Evolutionary conservation across 2,888 invertebrate genomes (phyloP), one percentile per base, ranked within the genome.

Genomic region (Lithophane leautieri): DNA sequence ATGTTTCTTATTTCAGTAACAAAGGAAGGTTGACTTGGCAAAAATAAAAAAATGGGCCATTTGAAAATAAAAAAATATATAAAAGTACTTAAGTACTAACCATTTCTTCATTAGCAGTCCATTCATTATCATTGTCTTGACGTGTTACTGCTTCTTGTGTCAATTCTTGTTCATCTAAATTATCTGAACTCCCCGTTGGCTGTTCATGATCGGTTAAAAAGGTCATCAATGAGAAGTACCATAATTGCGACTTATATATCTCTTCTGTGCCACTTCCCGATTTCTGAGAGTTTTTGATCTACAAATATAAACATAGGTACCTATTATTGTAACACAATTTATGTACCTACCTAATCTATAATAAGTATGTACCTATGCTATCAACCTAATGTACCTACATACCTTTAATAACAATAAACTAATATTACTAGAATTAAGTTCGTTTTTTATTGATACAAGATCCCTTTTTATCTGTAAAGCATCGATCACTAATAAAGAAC

Each of bases 181-280:
- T 65, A 65, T 65, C 65, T 47, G 47, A 65, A 65, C 65, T 65
- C 47, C 65, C 60, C 50, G 75, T 75, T 70, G 65, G 75, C 70
- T 70, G 70, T 58, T 75, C 70, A 66, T 75, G 75, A 58, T 75
- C 75, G 28, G 70, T 70, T 75, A 75, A 65, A 75, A 75, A 75
- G 25, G 70, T 70, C 70, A 75, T 75, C 75, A 75, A 66, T 60
- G 70, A 66, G 66, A 75, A 75, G 70, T 70, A 75, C 75, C 70
- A 75, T 70, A 75, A 70, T 60, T 66, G 70, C 62, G 70, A 66
- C 60, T 70, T 66, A 66, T n/a, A 54, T n/a, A 54, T 28, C n/a
- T n/a, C n/a, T n/a, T n/a, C n/a, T n/a, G n/a, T n/a, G n/a, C n/a
- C n/a, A n/a, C n/a, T n/a, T n/a, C n/a, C n/a, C n/a, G n/a, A n/a